Base-by-base conservation (phyloP, 2,797 vertebrate species). In the Pampus argenteus region DNA sequence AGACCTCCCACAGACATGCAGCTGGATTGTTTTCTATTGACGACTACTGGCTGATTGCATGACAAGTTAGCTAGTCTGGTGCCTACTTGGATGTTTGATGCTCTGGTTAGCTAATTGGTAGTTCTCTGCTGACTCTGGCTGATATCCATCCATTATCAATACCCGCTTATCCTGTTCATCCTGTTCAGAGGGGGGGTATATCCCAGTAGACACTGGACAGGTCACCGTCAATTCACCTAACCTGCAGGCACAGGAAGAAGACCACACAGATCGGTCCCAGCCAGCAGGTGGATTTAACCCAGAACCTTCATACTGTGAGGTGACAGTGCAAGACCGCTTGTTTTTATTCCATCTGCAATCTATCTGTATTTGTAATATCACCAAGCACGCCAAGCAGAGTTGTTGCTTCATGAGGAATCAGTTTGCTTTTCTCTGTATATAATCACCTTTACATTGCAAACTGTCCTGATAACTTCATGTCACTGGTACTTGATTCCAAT, bases 21-120 rank as follows among this genome's bases (percentile, higher is more conserved):
- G 79, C 9, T 14, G 38, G 72, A 74, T 84, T 74, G 85, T 83
- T 66, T 71, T 79, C 64, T 50, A 58, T 72, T 55, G 71, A 64
- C 0, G 17, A 57, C 47, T 13, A 54, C 65, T 63, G 58, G 58
- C 76, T 79, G 73, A 63, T 48, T 71, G 67, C 62, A 58, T 6
- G 38, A 31, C 65, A 47, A 45, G 70, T 57, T 54, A 38, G 68
- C 52, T 49, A 15, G 49, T 54, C 31, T 18, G 52, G 47, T 31
- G 50, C 44, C 72, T 71, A 18, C 8, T 34, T 51, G 18, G 31
- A 5, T 1, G 1, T 36, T 44, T 65, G 3, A 2, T 25, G 28
- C 45, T n/a, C 57, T 2, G 10, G 57, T 38, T 40, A n/a, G n/a
- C 42, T 66, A 44, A 48, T 50, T 38, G 45, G 45, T 28, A 29